Base-by-base conservation (phyloP, 1,140 invertebrate genomes). In the Maconellicoccus hirsutus region DNA sequence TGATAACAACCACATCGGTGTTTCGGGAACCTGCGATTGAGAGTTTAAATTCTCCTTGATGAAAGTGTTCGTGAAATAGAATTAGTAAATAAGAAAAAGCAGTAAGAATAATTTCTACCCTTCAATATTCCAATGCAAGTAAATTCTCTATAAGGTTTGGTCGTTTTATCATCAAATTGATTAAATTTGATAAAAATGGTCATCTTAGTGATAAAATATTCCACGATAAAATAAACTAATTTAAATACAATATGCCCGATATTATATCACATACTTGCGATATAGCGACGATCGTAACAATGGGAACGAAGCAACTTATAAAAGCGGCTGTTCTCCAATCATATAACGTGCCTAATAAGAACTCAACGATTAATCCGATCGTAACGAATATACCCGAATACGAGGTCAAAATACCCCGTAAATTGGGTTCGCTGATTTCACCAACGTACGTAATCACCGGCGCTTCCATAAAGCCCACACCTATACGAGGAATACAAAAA, bases 21-120 rank as follows among this genome's bases (percentile, higher is more conserved):
- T 86, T 79, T 89, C 87, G 6, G 87, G 87, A 2, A 87, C 78
- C 83, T 84, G 70, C n/a, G n/a, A n/a, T n/a, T n/a, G n/a, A n/a
- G n/a, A n/a, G n/a, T n/a, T n/a, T n/a, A n/a, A n/a, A n/a, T n/a
- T n/a, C n/a, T n/a, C n/a, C n/a, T n/a, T n/a, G n/a, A n/a, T n/a
- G n/a, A n/a, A n/a, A n/a, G n/a, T n/a, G n/a, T n/a, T n/a, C n/a
- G n/a, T n/a, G n/a, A n/a, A n/a, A n/a, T n/a, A n/a, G n/a, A n/a
- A n/a, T n/a, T n/a, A n/a, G n/a, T n/a, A n/a, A n/a, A n/a, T n/a
- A n/a, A n/a, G 39, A 33, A 33, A 33, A 3, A 33, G 3, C 29
- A 33, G 29, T 33, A 33, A 33, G 29, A 6, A 33, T 6, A 33
- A 33, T 6, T 33, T 33, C 4, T 61, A 16, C 59, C 22, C n/a